Conservation (phyloP, 2,888 invertebrate species). For the Hyles lineata region DNA sequence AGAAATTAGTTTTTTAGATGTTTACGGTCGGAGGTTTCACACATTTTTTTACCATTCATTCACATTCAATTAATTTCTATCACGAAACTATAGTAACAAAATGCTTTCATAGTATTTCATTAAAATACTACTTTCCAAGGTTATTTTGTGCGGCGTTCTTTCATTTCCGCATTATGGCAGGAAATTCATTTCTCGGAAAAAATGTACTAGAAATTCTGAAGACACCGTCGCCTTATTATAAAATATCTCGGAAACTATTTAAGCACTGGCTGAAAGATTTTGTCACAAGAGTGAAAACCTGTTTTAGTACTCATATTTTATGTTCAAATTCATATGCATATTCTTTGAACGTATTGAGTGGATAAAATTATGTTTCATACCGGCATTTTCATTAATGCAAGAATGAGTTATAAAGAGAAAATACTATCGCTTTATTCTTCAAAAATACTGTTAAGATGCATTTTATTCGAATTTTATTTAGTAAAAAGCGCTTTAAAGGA, state of each 20-base stretch:
- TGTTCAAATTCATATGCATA: too few species aligned
- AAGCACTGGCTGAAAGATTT: background rate
- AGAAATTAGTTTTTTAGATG: too few species aligned
- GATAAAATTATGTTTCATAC: too few species aligned
- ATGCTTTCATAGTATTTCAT: background rate
- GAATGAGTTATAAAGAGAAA: too few species aligned
- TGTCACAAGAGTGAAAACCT: background rate
- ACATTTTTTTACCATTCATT: too few species aligned
- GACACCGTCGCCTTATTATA: background rate
- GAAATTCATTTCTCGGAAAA: background rate
- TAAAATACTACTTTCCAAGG: background rate
- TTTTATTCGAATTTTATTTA: too few species aligned
- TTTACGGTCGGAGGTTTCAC: too few species aligned
- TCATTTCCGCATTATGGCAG: conserved; percentile 5
- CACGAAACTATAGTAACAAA: background rate
- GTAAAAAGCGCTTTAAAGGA: too few species aligned
- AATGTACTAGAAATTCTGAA: background rate
- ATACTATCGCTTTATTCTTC: too few species aligned
- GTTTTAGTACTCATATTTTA: background rate
- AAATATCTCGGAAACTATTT: background rate
- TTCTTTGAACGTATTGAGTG: too few species aligned
- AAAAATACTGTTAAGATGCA: too few species aligned
- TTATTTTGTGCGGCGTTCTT: background rate
- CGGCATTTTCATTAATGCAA: too few species aligned
- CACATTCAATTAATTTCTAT: background rate